A percentile compares a stretch with the other conserved stretches of the same genome.
Conservation (phyloP, 2,888 invertebrate genomes). For the Drosophila subsilvestris region DNA sequence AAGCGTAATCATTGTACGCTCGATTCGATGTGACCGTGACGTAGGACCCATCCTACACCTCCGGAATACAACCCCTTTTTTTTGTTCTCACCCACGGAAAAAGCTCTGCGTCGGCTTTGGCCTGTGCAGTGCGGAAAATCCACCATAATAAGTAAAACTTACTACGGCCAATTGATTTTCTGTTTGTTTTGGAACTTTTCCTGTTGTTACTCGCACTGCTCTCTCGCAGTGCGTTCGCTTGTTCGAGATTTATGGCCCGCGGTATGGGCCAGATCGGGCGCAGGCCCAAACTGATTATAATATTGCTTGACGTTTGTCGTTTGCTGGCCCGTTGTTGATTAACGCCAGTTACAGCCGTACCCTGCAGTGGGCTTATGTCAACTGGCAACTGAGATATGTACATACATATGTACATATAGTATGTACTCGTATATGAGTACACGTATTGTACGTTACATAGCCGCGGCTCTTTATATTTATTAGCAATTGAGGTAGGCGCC, state of each 20-base stretch:
- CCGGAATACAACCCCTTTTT: background rate
- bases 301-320: constrained; percentile 44
- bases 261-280: constrained; percentile 24
- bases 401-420: background rate
- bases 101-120: background rate
- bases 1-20: constrained; percentile 18
- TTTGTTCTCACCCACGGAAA: no score
- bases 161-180: constrained; percentile 58
- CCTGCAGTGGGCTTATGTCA: constrained; percentile 18
- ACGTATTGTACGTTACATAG: constrained; percentile 3
- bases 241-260: constrained; percentile 62
- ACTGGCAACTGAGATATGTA: constrained; percentile 22
- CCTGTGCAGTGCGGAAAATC: constrained; percentile 21
- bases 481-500: constrained; percentile 48
- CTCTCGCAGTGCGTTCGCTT: constrained; percentile 9
- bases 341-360: constrained; percentile 29
- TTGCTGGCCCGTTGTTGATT: constrained; percentile 37
- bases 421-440: background rate
- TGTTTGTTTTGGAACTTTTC: background rate
- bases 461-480: constrained; percentile 20
- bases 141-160: constrained; percentile 47
- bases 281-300: constrained; percentile 60
- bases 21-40: constrained; percentile 22
- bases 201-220: background rate
- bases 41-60: constrained; percentile 1